phyloP scores from a whole-genome alignment of 2,888 invertebrate species.

The Resseliella maxima region DNA sequence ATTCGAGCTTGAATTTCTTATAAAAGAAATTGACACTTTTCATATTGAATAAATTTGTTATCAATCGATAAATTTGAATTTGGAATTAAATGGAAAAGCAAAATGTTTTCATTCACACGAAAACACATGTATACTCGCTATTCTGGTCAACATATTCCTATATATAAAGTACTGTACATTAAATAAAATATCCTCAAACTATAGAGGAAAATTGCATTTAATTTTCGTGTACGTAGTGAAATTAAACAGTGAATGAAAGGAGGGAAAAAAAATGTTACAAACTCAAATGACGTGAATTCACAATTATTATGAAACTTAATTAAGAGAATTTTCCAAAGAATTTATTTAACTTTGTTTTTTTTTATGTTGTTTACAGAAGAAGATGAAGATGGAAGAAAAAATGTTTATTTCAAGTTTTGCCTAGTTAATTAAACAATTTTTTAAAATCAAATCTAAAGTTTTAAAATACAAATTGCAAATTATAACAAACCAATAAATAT shows the following conservation, averaged over 20 bases:
- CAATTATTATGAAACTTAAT: too few species aligned
- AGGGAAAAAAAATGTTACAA: too few species aligned
- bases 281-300: too few species aligned
- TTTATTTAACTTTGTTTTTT: neutral
- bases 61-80: neutral
- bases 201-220: neutral
- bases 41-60: neutral
- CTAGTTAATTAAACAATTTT: neutral
- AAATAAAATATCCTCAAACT: neutral
- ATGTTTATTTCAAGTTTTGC: conserved; percentile 4
- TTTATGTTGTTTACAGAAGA: neutral
- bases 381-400: neutral
- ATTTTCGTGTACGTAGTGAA: neutral
- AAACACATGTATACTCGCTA: neutral
- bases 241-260: neutral
- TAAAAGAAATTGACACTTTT: neutral
- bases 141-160: neutral
- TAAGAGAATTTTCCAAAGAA: neutral
- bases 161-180: neutral
- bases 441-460: neutral
- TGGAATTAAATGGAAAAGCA: neutral
- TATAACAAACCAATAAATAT: neutral
- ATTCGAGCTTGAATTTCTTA: neutral
- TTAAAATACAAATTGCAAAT: neutral
- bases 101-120: neutral